Base-by-base conservation (phyloP, 1,140 invertebrate species). In the Scaptomyza hsui region DNA sequence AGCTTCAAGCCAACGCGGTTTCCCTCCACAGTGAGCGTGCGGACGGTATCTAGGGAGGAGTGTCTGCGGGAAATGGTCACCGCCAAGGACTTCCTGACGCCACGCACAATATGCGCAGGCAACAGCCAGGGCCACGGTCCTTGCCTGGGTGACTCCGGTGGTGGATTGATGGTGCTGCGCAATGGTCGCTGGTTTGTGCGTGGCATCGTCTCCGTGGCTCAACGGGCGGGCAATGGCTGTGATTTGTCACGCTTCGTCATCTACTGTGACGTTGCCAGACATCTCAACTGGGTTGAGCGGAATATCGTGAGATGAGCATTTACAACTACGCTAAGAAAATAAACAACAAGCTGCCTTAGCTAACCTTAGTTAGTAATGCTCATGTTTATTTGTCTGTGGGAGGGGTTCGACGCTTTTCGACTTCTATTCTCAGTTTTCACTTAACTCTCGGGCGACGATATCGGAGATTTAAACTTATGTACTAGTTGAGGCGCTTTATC, bases 101-200 rank as follows among this genome's bases (percentile, higher is more conserved):
- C 78, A 1, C 78, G 77, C 42, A 90, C 89, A 1, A 53, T 91
- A 5, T 91, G 90, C 57, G 90, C 89, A 1, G 90, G 86, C 39
- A 77, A 78, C 35, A 67, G 69, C 3, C 52, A 81, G 35, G 86
- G 74, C 1, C 77, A 77, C 37, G 77, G 77, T 1, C 77, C 77
- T 1, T 78, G 76, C 42, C 71, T 78, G 18, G 90, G 90, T 7
- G 90, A 91, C 47, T 82, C 77, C 4, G 89, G 89, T 0, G 79
- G 74, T 13, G 82, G 76, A 2, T 55, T 91, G 21, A 79, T 90
- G 55, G 44, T 90, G 5, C 41, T 77, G 15, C 67, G 56, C 6
- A 78, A 81, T 7, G 55, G 51, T 1, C 75, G 62, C 9, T 91
- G 89, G 89, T 44, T 51, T 12, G 45, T 91, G 3, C 62, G 89